phyloP scores from a whole-genome alignment of 2,888 invertebrate genomes.

The Idaea biselata region DNA sequence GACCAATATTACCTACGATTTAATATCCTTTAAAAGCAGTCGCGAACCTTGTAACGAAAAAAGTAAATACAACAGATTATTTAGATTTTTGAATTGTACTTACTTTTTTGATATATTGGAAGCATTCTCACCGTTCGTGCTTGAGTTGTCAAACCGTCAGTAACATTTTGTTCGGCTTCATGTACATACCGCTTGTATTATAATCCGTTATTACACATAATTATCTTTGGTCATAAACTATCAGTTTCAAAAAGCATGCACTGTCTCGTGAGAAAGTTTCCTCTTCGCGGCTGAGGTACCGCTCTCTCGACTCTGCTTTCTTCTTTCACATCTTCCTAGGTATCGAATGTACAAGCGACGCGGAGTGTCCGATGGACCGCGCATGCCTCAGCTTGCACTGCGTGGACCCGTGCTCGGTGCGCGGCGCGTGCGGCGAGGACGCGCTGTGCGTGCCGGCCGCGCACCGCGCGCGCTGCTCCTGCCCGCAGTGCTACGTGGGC shows the following conservation, averaged over 20 bases:
- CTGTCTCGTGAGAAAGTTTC: constrained; percentile 89
- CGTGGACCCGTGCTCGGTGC: constrained; percentile 93
- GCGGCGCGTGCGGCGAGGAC: constrained; percentile 93
- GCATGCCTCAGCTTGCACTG: constrained; percentile 95
- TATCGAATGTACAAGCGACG: constrained; percentile 93
- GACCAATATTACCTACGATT: not conserved
- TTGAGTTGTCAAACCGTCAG: constrained; percentile 74
- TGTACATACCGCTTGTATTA: constrained; percentile 84
- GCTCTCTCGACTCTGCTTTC: constrained; percentile 85
- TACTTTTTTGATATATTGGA: constrained; percentile 62
- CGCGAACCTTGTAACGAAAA: constrained; percentile 3
- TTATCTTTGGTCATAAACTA: constrained; percentile 76
- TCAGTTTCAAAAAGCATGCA: constrained; percentile 83
- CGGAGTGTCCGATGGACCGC: constrained; percentile 95
- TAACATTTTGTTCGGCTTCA: constrained; percentile 80
- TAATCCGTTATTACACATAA: constrained; percentile 70
- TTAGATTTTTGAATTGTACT: constrained; percentile 32
- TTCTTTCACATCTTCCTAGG: constrained; percentile 84
- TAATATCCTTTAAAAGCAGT: not conserved
- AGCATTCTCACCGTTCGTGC: constrained; percentile 82
- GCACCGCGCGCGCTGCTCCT: constrained; percentile 93
- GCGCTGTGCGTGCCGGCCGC: constrained; percentile 92
- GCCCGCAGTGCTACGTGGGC: constrained; percentile 93
- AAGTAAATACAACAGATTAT: constrained; percentile 7
- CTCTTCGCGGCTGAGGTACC: constrained; percentile 93